Evolutionary conservation across 2,888 invertebrate genomes (phyloP).

Genomic region (Heterodera filipjevi): DNA sequence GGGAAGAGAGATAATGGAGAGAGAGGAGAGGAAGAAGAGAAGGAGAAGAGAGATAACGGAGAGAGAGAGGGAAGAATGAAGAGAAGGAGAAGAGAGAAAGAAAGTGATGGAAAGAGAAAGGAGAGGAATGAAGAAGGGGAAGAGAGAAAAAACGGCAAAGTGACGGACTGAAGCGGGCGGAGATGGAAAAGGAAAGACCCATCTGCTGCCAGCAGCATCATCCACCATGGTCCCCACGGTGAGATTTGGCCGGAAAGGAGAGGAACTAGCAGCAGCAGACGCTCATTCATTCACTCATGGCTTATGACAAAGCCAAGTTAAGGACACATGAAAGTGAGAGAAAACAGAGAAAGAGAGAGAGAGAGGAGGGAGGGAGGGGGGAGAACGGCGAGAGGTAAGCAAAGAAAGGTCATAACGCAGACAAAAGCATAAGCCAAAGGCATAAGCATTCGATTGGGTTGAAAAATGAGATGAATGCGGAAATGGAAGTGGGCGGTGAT

Average conservation of each 20-base stretch:
- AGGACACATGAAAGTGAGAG: too few species aligned
- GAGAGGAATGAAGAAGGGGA: not conserved
- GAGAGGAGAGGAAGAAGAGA: conserved; percentile 1
- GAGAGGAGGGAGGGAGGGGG: too few species aligned
- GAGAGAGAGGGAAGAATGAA: not conserved
- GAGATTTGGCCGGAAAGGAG: not conserved
- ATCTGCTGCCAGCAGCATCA: not conserved
- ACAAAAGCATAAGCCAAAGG: not conserved
- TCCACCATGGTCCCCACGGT: not conserved
- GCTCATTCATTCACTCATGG: not conserved
- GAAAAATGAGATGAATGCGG: not conserved
- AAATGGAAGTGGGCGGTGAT: not conserved
- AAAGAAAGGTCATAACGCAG: not conserved
- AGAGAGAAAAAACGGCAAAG: not conserved
- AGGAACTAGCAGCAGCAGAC: not conserved
- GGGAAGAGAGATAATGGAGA: too few species aligned
- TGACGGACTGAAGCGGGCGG: too few species aligned
- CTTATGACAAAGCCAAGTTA: not conserved
- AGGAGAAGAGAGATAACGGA: not conserved
- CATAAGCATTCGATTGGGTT: not conserved
- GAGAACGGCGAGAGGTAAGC: too few species aligned
- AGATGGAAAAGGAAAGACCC: not conserved
- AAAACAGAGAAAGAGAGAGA: too few species aligned
- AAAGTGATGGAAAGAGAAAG: too few species aligned
- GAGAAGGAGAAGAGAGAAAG: not conserved